Conservation (phyloP, 2,888 invertebrate genomes). For the Galerucella calmariensis region DNA sequence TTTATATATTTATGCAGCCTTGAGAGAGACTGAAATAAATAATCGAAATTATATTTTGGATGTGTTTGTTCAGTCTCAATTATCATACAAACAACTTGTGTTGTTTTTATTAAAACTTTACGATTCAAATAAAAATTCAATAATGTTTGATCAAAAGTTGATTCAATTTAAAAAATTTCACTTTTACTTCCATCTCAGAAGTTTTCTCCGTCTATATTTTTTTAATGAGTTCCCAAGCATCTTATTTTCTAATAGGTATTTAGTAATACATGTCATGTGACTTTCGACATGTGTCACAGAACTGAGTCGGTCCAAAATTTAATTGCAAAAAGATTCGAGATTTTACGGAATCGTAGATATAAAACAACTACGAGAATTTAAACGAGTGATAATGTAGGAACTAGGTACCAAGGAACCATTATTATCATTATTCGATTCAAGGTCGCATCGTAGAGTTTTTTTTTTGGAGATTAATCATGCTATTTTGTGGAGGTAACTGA, state of each 20-base stretch:
- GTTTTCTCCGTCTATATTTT: neutral
- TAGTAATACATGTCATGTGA: neutral
- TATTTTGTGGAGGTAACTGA: conserved; percentile 5
- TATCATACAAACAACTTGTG: too few species aligned
- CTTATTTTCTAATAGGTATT: too few species aligned
- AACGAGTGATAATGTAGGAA: conserved; percentile 4
- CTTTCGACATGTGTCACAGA: neutral
- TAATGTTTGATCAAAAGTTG: too few species aligned
- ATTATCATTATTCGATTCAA: neutral
- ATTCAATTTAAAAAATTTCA: too few species aligned
- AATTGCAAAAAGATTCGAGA: neutral
- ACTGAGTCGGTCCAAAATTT: neutral
- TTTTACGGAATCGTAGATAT: neutral
- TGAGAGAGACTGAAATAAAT: too few species aligned
- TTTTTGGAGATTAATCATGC: neutral
- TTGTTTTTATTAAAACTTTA: too few species aligned
- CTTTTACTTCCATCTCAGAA: too few species aligned
- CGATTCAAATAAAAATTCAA: too few species aligned
- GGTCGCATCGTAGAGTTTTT: neutral
- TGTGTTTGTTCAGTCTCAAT: too few species aligned
- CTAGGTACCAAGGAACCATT: neutral
- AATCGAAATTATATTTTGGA: too few species aligned
- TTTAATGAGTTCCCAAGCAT: neutral
- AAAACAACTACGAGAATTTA: neutral
- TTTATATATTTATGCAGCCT: too few species aligned